Evolutionary conservation across 2,888 invertebrate genomes (phyloP).

Genomic region (Tridacna gigas): DNA sequence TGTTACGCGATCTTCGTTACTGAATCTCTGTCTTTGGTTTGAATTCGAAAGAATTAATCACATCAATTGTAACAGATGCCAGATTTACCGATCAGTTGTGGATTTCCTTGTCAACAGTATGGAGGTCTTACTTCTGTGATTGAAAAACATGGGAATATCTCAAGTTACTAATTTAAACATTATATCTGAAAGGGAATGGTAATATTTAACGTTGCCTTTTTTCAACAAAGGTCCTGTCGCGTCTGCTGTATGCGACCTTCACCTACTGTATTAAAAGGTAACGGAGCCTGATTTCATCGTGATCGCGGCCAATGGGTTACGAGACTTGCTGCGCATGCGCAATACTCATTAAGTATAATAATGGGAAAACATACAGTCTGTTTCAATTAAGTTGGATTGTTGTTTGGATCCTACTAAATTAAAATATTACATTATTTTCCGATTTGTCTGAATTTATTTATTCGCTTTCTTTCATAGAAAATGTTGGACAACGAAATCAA

Average conservation of each 20-base stretch:
- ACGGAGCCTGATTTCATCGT: slow-evolving; percentile 9
- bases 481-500: slow-evolving; percentile 79
- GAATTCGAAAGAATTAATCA: too few relatives aligned
- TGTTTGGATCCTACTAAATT: background rate
- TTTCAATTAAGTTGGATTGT: slow-evolving; percentile 4
- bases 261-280: background rate
- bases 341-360: background rate
- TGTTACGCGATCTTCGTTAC: too few relatives aligned
- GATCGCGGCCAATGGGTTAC: slow-evolving; percentile 2
- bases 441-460: background rate
- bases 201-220: too few relatives aligned
- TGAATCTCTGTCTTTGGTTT: too few relatives aligned
- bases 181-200: too few relatives aligned
- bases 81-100: too few relatives aligned
- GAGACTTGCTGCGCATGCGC: slow-evolving; percentile 9
- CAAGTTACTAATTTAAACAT: too few relatives aligned
- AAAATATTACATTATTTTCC: background rate
- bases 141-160: too few relatives aligned
- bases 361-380: slow-evolving; percentile 6
- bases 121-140: too few relatives aligned
- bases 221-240: background rate
- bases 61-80: too few relatives aligned
- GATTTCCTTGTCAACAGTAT: too few relatives aligned
- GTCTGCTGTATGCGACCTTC: slow-evolving; percentile 7
- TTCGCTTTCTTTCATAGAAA: slow-evolving; percentile 22